Evolutionary conservation across 2,797 vertebrate genomes (phyloP).

Genomic region (Rhinichthys osculus): DNA sequence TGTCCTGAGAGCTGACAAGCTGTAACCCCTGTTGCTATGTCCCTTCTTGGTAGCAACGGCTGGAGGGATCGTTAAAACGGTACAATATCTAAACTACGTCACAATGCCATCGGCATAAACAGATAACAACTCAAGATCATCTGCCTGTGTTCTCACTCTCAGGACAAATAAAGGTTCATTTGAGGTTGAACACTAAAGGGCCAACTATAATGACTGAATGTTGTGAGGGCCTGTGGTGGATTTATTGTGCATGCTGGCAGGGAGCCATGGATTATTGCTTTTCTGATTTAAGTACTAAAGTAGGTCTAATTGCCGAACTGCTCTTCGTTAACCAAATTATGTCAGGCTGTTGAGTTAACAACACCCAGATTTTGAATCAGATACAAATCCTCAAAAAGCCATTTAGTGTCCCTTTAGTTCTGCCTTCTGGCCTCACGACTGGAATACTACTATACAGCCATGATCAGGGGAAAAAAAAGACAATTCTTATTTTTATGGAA

Average conservation of each 20-base stretch:
- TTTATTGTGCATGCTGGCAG: slow-evolving; percentile 2
- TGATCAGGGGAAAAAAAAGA: background rate
- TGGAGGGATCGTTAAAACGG: background rate
- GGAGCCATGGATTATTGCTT: slow-evolving; percentile 27
- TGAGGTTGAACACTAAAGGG: slow-evolving; percentile 18
- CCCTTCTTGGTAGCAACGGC: background rate
- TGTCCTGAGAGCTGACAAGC: slow-evolving; percentile 20
- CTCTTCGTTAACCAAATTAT: slow-evolving; percentile 17
- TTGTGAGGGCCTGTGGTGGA: background rate
- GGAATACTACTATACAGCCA: background rate
- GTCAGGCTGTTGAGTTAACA: background rate
- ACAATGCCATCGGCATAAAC: slow-evolving; percentile 7
- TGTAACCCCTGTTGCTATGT: slow-evolving; percentile 20
- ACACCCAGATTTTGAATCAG: slow-evolving; percentile 12
- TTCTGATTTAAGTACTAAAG: slow-evolving; percentile 1
- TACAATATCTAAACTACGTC: background rate
- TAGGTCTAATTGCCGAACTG: background rate
- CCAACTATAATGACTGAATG: background rate
- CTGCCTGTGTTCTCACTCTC: slow-evolving; percentile 1
- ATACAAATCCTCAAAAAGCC: background rate
- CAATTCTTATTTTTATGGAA: background rate
- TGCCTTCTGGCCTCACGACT: background rate
- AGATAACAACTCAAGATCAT: slow-evolving; percentile 2
- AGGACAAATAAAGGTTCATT: slow-evolving; percentile 7
- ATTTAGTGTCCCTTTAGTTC: slow-evolving; percentile 3